Base-by-base conservation (phyloP, 2,797 vertebrate species). In the Betta splendens region DNA sequence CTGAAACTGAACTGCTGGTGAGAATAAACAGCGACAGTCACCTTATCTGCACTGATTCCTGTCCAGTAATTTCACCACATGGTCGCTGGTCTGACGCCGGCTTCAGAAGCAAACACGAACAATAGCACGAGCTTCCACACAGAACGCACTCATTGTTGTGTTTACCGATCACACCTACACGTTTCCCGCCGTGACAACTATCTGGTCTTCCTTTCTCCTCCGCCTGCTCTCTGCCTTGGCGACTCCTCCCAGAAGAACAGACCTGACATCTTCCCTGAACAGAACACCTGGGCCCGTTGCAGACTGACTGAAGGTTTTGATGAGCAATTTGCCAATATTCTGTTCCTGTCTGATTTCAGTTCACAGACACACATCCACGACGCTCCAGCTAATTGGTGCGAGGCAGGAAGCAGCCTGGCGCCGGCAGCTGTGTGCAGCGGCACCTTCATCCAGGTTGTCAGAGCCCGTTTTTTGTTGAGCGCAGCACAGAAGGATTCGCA, bases 271-370 rank as follows among this genome's bases (percentile, higher is more conserved):
- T 16, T 29, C 40, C 62, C 16, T 25, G 53, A 20, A 44, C 50
- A 21, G 2, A 20, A 57, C 32, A 45, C 36, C 58, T 56, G 62
- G 50, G 60, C 44, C 20, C 16, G n/a, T 20, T 5, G 29, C 48
- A 33, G 54, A 50, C 1, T 46, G 60, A 59, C 29, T 26, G 47
- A 8, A 22, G 22, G 57, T 66, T 66, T 67, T 29, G 39, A 60
- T 47, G 52, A 54, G 53, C 47, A 63, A 60, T 69, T 60, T 67
- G 21, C 55, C 15, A n/a, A 65, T 52, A n/a, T 72, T 57, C 46
- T 40, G 0, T 67, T 56, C 28, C 60, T 6, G 48, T 66, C 45
- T 75, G 53, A 57, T 63, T 60, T 12, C 53, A 22, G 59, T 45
- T 72, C 78, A 60, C 43, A 68, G 36, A 53, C 57, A 33, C 37